phyloP scores from a whole-genome alignment of 2,888 invertebrate species.

The Xestia rhomboidea region DNA sequence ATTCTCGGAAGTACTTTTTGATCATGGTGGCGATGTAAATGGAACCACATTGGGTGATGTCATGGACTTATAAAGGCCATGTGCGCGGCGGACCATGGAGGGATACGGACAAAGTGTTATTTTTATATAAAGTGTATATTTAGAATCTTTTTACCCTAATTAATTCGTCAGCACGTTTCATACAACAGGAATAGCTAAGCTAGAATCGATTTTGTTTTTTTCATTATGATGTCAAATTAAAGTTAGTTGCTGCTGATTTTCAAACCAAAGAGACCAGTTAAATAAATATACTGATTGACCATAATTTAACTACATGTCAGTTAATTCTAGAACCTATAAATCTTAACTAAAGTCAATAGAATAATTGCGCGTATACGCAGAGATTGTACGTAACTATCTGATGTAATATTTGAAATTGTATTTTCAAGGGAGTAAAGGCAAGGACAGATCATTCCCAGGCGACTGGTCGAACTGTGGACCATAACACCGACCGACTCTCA shows the following conservation, averaged over 20 bases:
- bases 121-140: constrained; percentile 51
- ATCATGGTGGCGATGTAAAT: constrained; percentile 71
- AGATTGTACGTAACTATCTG: constrained; percentile 29
- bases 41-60: constrained; percentile 77
- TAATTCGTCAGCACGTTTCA: constrained; percentile 29
- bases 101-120: constrained; percentile 71
- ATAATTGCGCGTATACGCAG: constrained; percentile 16
- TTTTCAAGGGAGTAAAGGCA: constrained; percentile 49
- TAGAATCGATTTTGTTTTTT: constrained; percentile 10
- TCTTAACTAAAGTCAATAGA: constrained; percentile 27
- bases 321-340: constrained; percentile 34
- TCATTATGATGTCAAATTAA: neutral
- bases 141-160: constrained; percentile 46
- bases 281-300: constrained; percentile 18
- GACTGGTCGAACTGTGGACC: constrained; percentile 36
- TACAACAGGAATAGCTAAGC: neutral
- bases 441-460: constrained; percentile 56
- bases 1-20: constrained; percentile 70
- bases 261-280: constrained; percentile 16
- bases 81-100: constrained; percentile 77
- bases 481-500: constrained; percentile 55
- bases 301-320: constrained; percentile 23
- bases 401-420: constrained; percentile 49
- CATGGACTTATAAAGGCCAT: constrained; percentile 77
- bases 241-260: neutral